These are phyloP conservation scores for Eulemur rufifrons DNA, from an alignment of 2,113 vertebrate species.

Conservation along the genomic window DNA sequence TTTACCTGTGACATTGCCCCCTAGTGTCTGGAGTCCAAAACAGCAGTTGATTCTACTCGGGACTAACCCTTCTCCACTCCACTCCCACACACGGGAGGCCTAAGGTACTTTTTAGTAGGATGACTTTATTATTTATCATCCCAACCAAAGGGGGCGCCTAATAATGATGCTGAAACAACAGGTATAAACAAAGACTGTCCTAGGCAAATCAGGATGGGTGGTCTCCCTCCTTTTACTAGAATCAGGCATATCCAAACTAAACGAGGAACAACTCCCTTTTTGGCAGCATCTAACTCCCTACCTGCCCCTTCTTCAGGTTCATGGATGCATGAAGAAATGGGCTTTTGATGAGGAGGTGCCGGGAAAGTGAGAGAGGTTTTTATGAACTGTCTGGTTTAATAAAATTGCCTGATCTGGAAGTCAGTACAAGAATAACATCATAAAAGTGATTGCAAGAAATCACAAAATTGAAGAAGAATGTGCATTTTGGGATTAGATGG, in stretches of 20 bases:
- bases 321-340: neutral
- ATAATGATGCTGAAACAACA: neutral
- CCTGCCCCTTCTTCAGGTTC: neutral
- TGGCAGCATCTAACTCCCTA: neutral
- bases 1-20: neutral
- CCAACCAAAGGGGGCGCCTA: neutral
- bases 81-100: neutral
- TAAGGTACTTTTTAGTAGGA: neutral
- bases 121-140: neutral
- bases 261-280: neutral
- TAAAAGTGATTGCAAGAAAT: neutral
- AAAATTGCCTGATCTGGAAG: neutral
- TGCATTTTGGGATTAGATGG: neutral
- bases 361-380: neutral
- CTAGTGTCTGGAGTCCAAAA: neutral
- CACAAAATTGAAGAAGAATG: neutral
- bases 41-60: neutral
- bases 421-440: neutral
- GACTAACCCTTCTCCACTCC: neutral
- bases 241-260: neutral
- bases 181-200: neutral
- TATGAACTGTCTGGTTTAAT: neutral
- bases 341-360: neutral
- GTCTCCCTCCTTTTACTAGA: neutral
- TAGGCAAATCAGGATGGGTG: neutral